Base-by-base conservation (phyloP, 1,140 invertebrate species). In the Ctenoplectra terminalis region DNA sequence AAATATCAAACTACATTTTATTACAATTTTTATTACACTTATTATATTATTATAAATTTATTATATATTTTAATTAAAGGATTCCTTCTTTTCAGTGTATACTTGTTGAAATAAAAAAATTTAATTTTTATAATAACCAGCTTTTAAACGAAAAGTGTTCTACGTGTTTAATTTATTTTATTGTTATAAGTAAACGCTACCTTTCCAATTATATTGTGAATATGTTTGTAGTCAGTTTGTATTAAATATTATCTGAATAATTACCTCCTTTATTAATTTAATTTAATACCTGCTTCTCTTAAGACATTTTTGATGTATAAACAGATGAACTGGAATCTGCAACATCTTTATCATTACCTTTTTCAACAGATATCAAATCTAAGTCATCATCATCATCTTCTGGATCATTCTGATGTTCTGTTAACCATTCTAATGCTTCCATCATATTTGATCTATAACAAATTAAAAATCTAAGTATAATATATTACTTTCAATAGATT, bases 341-440 rank as follows among this genome's bases (percentile, higher is more conserved):
- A 31, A 70, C 54, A 80, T 76, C 61, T 52, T 58, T 60, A 15
- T 88, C 71, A 40, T 40, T 71, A 26, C 66, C 80, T 54, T 48
- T 54, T 50, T 88, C 82, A 23, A 84, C 23, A 40, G 43, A 50
- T 17, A 86, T 54, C 40, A 88, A 50, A 69, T 88, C 64, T 23
- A 84, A 29, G 52, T 90, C 88, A 0, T 88, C 70, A 52, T 84
- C 73, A 37, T 92, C 90, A 0, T 91, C 82, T 31, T 89, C 88
- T 34, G 86, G 43, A 82, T 93, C 88, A 74, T 92, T 90, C 81
- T 92, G 87, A 74, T 94, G 91, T 72, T 94, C 93, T 72, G 94
- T 90, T 7, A 94, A 82, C 93, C 94, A 94, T 50, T 94, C 93
- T 20, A 94, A 84, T 63, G 94, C 94, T 87, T 94, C 93, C 26